phyloP scores from a whole-genome alignment of 2,113 vertebrate genomes.

The Nesoenas mayeri region DNA sequence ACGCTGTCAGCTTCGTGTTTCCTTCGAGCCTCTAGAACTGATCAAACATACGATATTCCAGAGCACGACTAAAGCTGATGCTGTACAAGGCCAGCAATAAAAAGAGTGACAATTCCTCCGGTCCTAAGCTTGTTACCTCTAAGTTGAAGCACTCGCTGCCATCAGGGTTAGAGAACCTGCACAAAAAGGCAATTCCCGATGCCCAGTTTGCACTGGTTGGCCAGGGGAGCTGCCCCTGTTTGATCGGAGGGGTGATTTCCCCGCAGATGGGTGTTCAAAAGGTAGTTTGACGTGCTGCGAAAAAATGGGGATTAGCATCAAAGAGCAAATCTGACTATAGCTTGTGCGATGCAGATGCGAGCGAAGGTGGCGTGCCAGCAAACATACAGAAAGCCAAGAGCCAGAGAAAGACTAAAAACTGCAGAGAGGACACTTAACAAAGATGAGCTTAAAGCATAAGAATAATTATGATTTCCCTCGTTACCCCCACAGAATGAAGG shows the following conservation, averaged over 20 bases:
- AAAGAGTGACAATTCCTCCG: not conserved
- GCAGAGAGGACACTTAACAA: not conserved
- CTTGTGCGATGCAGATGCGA: not conserved
- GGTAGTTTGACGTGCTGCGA: not conserved
- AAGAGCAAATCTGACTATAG: not conserved
- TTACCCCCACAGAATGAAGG: not conserved
- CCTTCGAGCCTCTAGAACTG: not conserved
- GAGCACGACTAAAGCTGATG: not conserved
- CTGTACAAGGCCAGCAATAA: not conserved
- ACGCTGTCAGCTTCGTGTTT: not conserved
- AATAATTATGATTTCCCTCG: not conserved
- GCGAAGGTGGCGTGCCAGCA: not conserved
- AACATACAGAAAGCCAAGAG: rapidly evolving
- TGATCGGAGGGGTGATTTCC: not conserved
- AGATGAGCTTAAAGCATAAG: not conserved
- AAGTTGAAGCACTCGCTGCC: not conserved
- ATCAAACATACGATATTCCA: not conserved
- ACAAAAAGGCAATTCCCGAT: not conserved
- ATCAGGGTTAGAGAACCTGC: not conserved
- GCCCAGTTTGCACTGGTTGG: not conserved
- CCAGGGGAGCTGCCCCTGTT: not conserved
- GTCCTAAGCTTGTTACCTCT: not conserved
- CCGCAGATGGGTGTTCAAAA: not conserved
- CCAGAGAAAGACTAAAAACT: not conserved
- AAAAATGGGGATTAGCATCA: not conserved